Percentiles rank a stretch among this genome's conserved stretches.
phyloP scores from a whole-genome alignment of 2,888 invertebrate genomes.

The Strigamia maritima region DNA sequence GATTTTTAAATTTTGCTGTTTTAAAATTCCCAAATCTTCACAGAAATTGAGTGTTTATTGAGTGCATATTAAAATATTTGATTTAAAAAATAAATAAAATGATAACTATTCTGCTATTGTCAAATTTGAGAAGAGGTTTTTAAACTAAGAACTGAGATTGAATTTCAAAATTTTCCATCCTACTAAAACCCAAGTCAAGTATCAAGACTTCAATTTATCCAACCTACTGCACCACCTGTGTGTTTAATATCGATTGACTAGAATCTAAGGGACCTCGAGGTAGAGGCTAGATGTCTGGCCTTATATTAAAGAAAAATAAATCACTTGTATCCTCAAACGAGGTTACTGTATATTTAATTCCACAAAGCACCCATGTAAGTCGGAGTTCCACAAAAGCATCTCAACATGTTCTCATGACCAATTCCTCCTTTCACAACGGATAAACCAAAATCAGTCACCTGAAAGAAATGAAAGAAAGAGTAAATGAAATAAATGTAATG shows the following conservation, averaged over 20 bases:
- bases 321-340: slow-evolving; percentile 28
- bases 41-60: no score
- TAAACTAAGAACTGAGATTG: neutral
- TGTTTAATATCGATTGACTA: slow-evolving; percentile 20
- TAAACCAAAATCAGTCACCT: slow-evolving; percentile 59
- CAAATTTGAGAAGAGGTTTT: neutral
- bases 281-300: neutral
- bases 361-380: slow-evolving; percentile 57
- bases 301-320: neutral
- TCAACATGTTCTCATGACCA: slow-evolving; percentile 58
- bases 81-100: neutral
- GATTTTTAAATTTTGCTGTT: no score
- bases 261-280: neutral
- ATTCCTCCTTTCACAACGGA: slow-evolving; percentile 57
- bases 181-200: slow-evolving; percentile 32
- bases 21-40: no score
- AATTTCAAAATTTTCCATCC: slow-evolving; percentile 18
- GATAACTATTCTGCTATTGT: neutral
- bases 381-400: slow-evolving; percentile 60
- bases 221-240: slow-evolving; percentile 29
- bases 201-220: slow-evolving; percentile 30
- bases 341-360: neutral
- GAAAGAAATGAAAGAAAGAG: slow-evolving; percentile 16
- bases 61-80: no score
- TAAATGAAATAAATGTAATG: neutral